Conservation (phyloP, 2,797 vertebrate species). For the Sebastes variabilis region DNA sequence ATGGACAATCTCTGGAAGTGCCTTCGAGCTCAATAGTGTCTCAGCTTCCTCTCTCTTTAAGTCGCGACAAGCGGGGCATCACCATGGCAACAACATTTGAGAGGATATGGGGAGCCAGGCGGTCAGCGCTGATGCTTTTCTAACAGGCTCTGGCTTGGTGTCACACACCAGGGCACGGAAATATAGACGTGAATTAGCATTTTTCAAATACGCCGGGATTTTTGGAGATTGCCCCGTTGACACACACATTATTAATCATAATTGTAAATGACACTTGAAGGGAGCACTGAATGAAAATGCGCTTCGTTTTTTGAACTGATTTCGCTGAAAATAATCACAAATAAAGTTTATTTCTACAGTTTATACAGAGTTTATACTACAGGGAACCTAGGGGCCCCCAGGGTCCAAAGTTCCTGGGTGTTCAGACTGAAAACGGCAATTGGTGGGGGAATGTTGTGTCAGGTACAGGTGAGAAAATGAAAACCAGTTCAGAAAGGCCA, state of each 20-base stretch:
- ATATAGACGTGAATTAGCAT: constrained; percentile 44
- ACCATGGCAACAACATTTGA: constrained; percentile 75
- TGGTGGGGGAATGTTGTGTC: not conserved
- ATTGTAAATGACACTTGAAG: not conserved
- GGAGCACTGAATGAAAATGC: not conserved
- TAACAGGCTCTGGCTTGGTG: constrained; percentile 55
- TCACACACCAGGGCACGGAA: constrained; percentile 32
- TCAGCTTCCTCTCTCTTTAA: constrained; percentile 47
- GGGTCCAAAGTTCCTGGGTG: not conserved
- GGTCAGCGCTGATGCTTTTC: constrained; percentile 52
- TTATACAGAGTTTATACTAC: too few relatives aligned
- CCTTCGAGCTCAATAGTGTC: constrained; percentile 58
- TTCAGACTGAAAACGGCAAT: not conserved
- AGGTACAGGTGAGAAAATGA: not conserved
- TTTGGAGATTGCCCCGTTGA: not conserved
- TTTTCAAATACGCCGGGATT: constrained; percentile 5
- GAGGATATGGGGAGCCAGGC: constrained; percentile 43
- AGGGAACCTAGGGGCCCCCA: too few relatives aligned
- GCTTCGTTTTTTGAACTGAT: not conserved
- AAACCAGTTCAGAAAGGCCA: not conserved
- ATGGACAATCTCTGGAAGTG: constrained; percentile 63
- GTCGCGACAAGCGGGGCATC: constrained; percentile 68
- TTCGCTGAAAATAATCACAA: not conserved
- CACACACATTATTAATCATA: not conserved
- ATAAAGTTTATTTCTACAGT: not conserved